A percentile compares a stretch with the other conserved stretches of the same genome.
These are phyloP conservation scores for Henicopernis longicauda DNA, from an alignment of 2,113 vertebrate species.

Conservation along the genomic window DNA sequence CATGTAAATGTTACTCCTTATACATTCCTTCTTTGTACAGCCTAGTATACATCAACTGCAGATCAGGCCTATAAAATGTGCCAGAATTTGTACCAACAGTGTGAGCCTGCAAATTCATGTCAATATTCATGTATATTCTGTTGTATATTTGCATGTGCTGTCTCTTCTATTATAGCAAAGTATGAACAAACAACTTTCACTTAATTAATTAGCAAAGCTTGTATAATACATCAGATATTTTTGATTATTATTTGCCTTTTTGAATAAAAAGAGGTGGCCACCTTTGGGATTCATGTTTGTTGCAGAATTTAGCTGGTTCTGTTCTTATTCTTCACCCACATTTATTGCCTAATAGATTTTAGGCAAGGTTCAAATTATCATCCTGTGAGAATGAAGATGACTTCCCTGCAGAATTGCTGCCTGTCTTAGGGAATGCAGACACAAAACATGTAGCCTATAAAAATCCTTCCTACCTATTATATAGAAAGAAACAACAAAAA, in stretches of 20 bases:
- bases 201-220: neutral
- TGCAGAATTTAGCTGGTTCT: neutral
- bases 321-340: neutral
- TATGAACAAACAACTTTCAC: neutral
- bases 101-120: neutral
- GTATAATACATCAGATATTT: neutral
- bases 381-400: neutral
- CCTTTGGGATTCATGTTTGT: neutral
- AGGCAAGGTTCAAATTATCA: neutral
- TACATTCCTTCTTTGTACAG: neutral
- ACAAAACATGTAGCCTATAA: neutral
- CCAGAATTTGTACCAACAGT: neutral
- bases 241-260: neutral
- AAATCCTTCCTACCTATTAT: neutral
- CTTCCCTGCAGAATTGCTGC: neutral
- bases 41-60: neutral
- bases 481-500: neutral
- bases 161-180: neutral
- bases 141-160: neutral
- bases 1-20: neutral
- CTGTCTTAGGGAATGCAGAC: neutral
- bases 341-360: neutral
- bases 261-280: neutral
- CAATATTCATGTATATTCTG: neutral
- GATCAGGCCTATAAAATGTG: neutral